Base-by-base conservation (phyloP, 2,888 invertebrate genomes). In the Cryptophagus acutangulus region DNA sequence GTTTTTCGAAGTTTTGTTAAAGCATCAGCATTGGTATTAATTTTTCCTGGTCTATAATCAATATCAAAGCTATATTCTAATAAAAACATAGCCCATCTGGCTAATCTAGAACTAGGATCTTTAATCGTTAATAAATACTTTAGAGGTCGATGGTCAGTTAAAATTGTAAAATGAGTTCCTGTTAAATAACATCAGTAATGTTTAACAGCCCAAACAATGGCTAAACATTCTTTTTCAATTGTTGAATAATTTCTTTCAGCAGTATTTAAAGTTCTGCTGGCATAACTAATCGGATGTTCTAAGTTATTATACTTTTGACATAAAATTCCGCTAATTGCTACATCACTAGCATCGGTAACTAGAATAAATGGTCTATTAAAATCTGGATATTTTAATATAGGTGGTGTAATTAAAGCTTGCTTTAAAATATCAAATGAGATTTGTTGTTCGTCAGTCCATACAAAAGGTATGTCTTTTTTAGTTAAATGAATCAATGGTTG, bases 381-480 rank as follows among this genome's bases (percentile, higher is more conserved):
- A 43, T 45, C 31, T 2, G 41, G 38, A 26, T 41, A 43, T 24
- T 39, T 37, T 16, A 41, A 33, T 10, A 47, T 20, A 1, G 38
- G 47, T 29, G 46, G 40, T 3, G 10, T 37, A 17, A 31, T 33
- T 17, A 34, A 41, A 3, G 30, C 28, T 3, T 20, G 8, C 29
- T 39, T 47, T 30, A 45, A 30, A n/a, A 2, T 36, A 5, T 31
- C 24, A 30, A 45, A 48, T 1, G 41, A 35, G 8, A 33, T 3
- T 15, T 42, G 17, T 9, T 29, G 26, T 10, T 29, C 30, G n/a
- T n/a, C 9, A 9, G 29, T 18, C 45, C 45, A 45, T 6, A n/a
- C 3, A 31, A 52, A 57, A 14, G 26, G 20, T 15, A 26, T 37
- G 3, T 43, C 45, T 38, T 54, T 53, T 25, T 47, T 49, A 24